Base-by-base conservation (phyloP, 2,888 invertebrate genomes). In the Apantesis nais region DNA sequence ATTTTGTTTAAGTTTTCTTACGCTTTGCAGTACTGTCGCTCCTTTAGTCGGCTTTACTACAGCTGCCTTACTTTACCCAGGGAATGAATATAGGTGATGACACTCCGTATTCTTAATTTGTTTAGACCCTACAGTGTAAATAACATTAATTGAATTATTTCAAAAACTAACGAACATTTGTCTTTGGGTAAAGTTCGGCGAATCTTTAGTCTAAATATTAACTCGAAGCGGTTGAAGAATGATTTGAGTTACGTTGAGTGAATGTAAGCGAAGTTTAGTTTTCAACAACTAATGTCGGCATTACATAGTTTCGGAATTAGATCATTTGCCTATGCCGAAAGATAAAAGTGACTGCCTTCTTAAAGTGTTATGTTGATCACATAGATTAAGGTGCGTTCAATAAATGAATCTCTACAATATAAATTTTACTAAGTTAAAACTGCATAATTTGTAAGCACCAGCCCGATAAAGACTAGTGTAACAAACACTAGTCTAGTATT, bases 191-290 rank as follows among this genome's bases (percentile, higher is more conserved):
- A 55, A 68, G 66, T 67, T 73, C 70, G n/a, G 62, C 29, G 69
- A 73, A 73, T 61, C 69, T 39, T 61, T 58, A 68, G 77, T 75
- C 66, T 78, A 74, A 76, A 75, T 76, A 80, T 70, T 78, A 68
- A 76, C 69, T 68, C 63, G 16, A 63, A 64, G 61, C 55, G 14
- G 55, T 63, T 68, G 68, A 69, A 74, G 65, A 72, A 62, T 29
- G 63, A 67, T 74, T 52, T 63, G 69, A 52, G 25, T 61, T 61
- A 71, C 61, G 61, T 72, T 72, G 61, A 71, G 55, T 73, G 29
- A 12, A 61, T 52, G 73, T 72, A 73, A 73, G 74, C 37, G 68
- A 66, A 31, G 63, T 60, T 70, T 29, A 58, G 58, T 29, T 73
- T 73, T 73, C 67, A 74, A 29, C 62, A 69, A 72, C 65, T 73